Conservation (phyloP, 2,888 invertebrate species). For the Rhogogaster chlorosoma region DNA sequence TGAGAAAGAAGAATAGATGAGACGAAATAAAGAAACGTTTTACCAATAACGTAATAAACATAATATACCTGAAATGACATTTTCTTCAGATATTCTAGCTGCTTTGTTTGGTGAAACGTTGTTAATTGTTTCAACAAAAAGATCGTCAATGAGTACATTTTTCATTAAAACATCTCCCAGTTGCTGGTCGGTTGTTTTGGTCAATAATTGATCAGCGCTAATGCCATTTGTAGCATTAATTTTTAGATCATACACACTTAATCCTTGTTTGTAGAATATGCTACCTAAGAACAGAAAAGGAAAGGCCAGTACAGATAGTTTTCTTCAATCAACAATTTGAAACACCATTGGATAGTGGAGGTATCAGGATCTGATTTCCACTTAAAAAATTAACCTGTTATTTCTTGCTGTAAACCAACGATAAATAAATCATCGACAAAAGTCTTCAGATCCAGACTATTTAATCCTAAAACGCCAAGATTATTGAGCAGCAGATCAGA, state of each 20-base stretch:
- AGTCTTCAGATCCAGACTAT: slow-evolving; percentile 58
- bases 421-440: slow-evolving; percentile 65
- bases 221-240: slow-evolving; percentile 62
- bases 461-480: slow-evolving; percentile 60
- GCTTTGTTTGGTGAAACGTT: slow-evolving; percentile 63
- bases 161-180: slow-evolving; percentile 60
- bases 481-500: slow-evolving; percentile 58
- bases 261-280: slow-evolving; percentile 57
- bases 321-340: background rate
- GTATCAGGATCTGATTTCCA: background rate
- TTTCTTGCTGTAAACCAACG: slow-evolving; percentile 60
- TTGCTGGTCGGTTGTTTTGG: slow-evolving; percentile 64
- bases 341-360: background rate
- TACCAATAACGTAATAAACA: background rate
- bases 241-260: slow-evolving; percentile 57
- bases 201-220: slow-evolving; percentile 60
- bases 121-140: slow-evolving; percentile 65
- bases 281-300: slow-evolving; percentile 59
- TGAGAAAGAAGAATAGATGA: background rate
- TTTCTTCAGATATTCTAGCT: slow-evolving; percentile 67
- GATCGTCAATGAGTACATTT: slow-evolving; percentile 59
- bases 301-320: background rate
- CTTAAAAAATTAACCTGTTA: slow-evolving; percentile 61
- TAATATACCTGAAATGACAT: slow-evolving; percentile 67
- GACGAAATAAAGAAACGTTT: background rate